Percentiles rank a stretch among this genome's conserved stretches.
phyloP scores from a whole-genome alignment of 2,888 invertebrate species.

The Merodon equestris region DNA sequence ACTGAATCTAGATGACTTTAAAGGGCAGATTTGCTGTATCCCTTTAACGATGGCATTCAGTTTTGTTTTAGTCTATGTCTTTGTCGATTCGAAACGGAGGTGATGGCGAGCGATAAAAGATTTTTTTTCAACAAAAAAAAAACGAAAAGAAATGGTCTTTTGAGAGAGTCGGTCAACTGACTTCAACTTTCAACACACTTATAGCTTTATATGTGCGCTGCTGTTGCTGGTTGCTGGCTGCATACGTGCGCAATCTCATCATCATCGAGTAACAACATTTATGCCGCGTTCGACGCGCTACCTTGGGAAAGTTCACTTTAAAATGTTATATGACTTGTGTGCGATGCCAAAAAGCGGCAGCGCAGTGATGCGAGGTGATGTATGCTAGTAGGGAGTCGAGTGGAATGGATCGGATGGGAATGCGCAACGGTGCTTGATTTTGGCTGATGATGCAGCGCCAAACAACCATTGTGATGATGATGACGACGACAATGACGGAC shows the following conservation, averaged over 20 bases:
- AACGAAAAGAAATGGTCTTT: conserved; percentile 36
- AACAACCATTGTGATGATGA: conserved; percentile 43
- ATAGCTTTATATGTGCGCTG: neutral
- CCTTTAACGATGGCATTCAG: conserved; percentile 22
- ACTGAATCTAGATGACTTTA: conserved; percentile 20
- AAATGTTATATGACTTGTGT: conserved; percentile 37
- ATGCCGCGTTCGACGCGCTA: conserved; percentile 18
- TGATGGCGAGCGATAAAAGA: conserved; percentile 42
- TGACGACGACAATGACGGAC: neutral
- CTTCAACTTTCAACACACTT: conserved; percentile 56
- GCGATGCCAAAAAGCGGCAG: neutral
- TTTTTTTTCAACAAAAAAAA: conserved; percentile 1
- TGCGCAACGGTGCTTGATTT: conserved; percentile 12
- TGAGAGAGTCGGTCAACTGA: conserved; percentile 65
- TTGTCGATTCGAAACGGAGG: conserved; percentile 28
- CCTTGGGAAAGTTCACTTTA: conserved; percentile 62
- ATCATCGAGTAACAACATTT: conserved; percentile 14
- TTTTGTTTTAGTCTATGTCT: conserved; percentile 15
- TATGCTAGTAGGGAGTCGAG: conserved; percentile 5
- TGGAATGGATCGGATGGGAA: conserved; percentile 21
- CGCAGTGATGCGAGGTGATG: conserved; percentile 1
- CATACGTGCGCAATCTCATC: conserved; percentile 10
- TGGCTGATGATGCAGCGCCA: conserved; percentile 32
- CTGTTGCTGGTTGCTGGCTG: neutral
- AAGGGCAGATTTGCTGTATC: conserved; percentile 7